Conservation (phyloP, 2,797 vertebrate genomes). For the Melanotaenia nigrans region DNA sequence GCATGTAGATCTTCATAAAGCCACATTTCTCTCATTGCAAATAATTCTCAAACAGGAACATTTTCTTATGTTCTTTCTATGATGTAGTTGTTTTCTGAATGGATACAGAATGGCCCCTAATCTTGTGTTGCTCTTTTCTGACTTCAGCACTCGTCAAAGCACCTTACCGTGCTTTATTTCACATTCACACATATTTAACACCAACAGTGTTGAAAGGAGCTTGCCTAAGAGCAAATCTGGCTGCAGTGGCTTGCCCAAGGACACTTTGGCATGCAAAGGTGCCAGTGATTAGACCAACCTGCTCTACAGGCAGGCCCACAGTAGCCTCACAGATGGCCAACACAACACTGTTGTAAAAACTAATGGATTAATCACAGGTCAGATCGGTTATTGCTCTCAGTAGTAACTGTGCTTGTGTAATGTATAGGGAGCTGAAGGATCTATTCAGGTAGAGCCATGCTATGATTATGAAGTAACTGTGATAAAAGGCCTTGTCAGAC, state of each 20-base stretch:
- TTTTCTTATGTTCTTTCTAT: background rate
- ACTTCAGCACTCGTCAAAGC: background rate
- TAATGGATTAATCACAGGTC: slow-evolving; percentile 9
- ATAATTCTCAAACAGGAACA: background rate
- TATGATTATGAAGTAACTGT: slow-evolving; percentile 22
- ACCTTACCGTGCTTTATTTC: background rate
- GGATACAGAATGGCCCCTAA: background rate
- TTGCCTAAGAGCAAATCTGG: background rate
- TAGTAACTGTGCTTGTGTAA: slow-evolving; percentile 7
- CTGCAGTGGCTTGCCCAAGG: background rate
- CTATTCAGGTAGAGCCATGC: slow-evolving; percentile 26
- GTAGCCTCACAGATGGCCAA: background rate
- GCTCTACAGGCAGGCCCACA: background rate
- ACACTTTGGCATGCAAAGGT: background rate
- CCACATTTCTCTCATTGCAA: background rate
- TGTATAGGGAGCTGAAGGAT: background rate
- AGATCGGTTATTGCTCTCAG: slow-evolving; percentile 16
- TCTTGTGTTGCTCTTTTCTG: background rate
- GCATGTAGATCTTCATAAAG: background rate
- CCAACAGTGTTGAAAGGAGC: background rate
- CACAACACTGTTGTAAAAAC: slow-evolving; percentile 1
- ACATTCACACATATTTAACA: background rate
- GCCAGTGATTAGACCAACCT: background rate
- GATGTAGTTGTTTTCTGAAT: background rate
- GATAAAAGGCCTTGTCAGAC: slow-evolving; percentile 15